These are phyloP conservation scores for Upupa epops DNA, from an alignment of 2,113 vertebrate genomes.

Conservation along the genomic window DNA sequence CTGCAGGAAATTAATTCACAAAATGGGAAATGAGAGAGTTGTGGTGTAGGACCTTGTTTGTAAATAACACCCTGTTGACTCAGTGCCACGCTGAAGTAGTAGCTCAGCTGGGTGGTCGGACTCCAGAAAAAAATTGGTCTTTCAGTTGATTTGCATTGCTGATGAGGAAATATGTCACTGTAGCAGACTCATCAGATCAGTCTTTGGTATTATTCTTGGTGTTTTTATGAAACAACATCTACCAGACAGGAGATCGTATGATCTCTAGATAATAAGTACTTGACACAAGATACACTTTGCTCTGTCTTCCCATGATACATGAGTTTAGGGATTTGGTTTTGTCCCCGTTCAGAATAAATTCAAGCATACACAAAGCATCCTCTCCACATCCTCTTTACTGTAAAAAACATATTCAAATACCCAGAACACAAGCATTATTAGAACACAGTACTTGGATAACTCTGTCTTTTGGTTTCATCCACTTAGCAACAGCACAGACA, in stretches of 20 bases:
- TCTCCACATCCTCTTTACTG: not conserved
- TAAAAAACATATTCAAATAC: not conserved
- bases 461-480: not conserved
- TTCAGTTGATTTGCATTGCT: slow-evolving; percentile 38
- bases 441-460: not conserved
- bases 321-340: not conserved
- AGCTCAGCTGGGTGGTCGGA: not conserved
- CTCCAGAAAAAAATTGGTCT: not conserved
- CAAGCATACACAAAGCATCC: not conserved
- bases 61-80: not conserved
- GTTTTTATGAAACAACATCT: slow-evolving; percentile 26
- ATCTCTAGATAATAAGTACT: slow-evolving; percentile 33
- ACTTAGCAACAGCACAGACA: not conserved
- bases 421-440: not conserved
- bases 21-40: not conserved
- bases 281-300: not conserved
- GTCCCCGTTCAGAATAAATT: not conserved
- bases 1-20: slow-evolving; percentile 8
- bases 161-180: slow-evolving; percentile 12
- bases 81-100: not conserved
- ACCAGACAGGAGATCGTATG: slow-evolving; percentile 35
- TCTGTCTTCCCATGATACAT: not conserved
- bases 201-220: slow-evolving; percentile 33
- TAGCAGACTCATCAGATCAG: slow-evolving; percentile 43
- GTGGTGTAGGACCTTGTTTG: not conserved